Percentiles rank a stretch among this genome's conserved stretches.
Evolutionary conservation across 2,113 vertebrate genomes (phyloP).

Genomic region (Chaetops frenatus): DNA sequence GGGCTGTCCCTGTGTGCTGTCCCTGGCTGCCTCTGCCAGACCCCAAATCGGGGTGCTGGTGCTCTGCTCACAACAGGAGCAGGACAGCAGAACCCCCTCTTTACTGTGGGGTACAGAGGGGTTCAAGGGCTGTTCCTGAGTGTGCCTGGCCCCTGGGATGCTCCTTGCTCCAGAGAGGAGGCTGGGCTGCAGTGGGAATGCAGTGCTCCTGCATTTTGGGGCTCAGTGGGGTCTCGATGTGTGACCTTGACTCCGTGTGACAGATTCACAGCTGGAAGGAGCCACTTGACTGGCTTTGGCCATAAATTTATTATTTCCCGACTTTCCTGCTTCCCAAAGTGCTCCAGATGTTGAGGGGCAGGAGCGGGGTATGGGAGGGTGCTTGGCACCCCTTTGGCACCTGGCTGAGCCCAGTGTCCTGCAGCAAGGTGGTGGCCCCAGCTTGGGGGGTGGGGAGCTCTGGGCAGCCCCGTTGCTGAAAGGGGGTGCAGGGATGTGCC

Average conservation of each 20-base stretch:
- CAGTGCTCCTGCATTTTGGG: not conserved
- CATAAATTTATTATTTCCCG: not conserved
- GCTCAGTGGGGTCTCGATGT: rapidly evolving
- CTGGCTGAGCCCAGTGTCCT: rapidly evolving
- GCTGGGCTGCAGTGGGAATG: not conserved
- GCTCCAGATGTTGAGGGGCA: not conserved
- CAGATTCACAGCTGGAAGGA: not conserved
- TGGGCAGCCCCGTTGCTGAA: not conserved
- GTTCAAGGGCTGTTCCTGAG: not conserved
- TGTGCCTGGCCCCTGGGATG: rapidly evolving
- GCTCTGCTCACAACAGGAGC: not conserved
- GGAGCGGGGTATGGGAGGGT: not conserved
- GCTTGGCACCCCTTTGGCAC: not conserved
- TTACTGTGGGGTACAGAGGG: not conserved
- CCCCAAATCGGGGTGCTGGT: not conserved
- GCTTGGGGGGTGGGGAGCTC: not conserved
- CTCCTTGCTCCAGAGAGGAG: rapidly evolving
- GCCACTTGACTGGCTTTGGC: not conserved
- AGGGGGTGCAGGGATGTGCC: rapidly evolving
- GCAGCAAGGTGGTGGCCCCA: not conserved
- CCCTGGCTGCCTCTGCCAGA: not conserved
- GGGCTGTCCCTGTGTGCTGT: not conserved
- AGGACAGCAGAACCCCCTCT: not conserved
- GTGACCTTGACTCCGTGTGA: not conserved
- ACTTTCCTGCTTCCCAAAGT: not conserved